A percentile compares a stretch with the other conserved stretches of the same genome.
These are phyloP conservation scores for Lamellibrachia satsuma DNA, from an alignment of 2,888 invertebrate genomes.

Conservation along the genomic window DNA sequence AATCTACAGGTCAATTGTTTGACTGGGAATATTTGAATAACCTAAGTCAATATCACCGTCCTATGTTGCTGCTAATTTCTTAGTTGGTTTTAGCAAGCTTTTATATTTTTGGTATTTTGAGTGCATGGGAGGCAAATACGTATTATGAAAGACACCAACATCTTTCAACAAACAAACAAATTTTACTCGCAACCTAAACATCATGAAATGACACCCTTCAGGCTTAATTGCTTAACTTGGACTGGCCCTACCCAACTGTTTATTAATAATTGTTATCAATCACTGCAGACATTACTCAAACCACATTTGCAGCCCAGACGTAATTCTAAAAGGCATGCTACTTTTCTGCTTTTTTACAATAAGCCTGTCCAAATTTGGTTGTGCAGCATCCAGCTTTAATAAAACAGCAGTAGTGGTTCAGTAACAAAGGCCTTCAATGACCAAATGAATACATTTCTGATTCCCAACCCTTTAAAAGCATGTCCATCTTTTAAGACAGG, in stretches of 20 bases:
- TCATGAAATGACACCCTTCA: too few relatives aligned
- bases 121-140: too few relatives aligned
- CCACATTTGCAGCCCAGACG: not conserved
- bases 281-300: not conserved
- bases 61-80: too few relatives aligned
- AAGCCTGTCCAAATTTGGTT: not conserved
- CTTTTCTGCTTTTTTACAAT: not conserved
- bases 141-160: too few relatives aligned
- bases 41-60: not conserved
- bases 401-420: not conserved
- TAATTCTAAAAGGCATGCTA: not conserved
- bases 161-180: too few relatives aligned
- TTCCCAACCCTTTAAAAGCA: not conserved
- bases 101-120: too few relatives aligned
- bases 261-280: not conserved
- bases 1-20: not conserved
- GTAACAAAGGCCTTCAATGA: not conserved
- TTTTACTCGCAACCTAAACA: too few relatives aligned
- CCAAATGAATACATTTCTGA: not conserved
- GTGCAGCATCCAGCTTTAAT: not conserved
- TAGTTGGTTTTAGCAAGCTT: too few relatives aligned
- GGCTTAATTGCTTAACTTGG: not conserved
- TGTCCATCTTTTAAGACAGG: too few relatives aligned
- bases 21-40: not conserved
- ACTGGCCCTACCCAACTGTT: not conserved